Base-by-base conservation (phyloP, 37 sponge, comb jelly and placozoan genomes). In the Agelas oroides region DNA sequence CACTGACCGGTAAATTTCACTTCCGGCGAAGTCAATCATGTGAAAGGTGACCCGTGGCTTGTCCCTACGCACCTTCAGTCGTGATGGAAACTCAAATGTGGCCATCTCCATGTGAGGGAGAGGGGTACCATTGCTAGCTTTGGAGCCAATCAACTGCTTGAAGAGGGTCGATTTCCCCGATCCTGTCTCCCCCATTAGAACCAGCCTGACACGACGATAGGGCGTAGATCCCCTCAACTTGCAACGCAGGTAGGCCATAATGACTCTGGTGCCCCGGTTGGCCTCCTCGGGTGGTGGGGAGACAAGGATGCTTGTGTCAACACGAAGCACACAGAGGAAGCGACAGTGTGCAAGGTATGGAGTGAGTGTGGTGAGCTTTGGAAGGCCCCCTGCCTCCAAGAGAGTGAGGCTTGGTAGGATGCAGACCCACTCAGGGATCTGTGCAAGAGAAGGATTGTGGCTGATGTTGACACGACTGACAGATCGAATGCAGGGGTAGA, bases 401-500 rank as follows among this genome's bases (percentile, higher is more conserved):
- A 85, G 81, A 31, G 63, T 85, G 53, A 93, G 90, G 53, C 81
- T 59, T 23, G 94, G 90, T 41, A 93, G 70, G 62, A 88, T 62
- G 70, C 91, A 88, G 30, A 93, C 86, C 94, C 94, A 93, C 75
- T 86, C 90, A 0, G 94, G 94, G 20, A 93, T 31, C 61, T 81
- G 76, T 24, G 75, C 76, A 25, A 93, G 84, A 1, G 40, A 52
- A 21, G 86, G 31, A 65, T 93, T 93, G 64, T 60, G 39, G 63
- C 78, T 70, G 37, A 93, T 66, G 65, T 62, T 76, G 65, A 93
- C 94, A 23, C 37, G 76, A 23, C 32, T 75, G 28, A 93, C 56
- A 55, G 91, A 85, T 53, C 70, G 59, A 15, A 84, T 28, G 35
- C 90, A 84, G 12, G 90, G 79, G 37, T 89, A 84, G 59, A 89